Evolutionary conservation across 2,888 invertebrate genomes (phyloP), one percentile per base, ranked within the genome.

Genomic region (Glomeris marginata): DNA sequence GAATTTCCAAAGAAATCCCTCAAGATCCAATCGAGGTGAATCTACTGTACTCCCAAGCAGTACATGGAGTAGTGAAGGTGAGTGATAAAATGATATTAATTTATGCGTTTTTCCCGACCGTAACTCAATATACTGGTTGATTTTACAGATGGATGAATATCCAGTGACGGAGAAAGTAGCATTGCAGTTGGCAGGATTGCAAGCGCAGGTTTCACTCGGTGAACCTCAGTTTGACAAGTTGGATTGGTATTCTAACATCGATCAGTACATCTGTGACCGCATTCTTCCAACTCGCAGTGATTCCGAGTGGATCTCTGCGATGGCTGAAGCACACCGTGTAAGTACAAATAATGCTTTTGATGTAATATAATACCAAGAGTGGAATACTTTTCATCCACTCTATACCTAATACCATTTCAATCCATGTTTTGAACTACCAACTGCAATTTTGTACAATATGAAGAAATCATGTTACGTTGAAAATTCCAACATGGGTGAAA

Each of bases 1-100:
- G 84, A 59, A 83, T 84, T 55, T 84, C 84, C 0, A 75, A 87
- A 37, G 90, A 91, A 66, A 72, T 92, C 47, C 90, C 90, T 6
- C 90, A 90, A 69, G 94, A 94, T 71, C 91, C 92, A 0, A 85
- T 92, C 0, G 92, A 94, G 70, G 86, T 92, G 13, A 90, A 87
- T 60, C 76, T 94, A 64, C 71, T 94, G 3, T 94, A 91, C 67
- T 87, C 92, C 22, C 94, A 94, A 71, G 92, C 91, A 51, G 92
- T 94, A 8, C 84, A 92, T 62, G 84, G 84, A 64, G 90, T 94
- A 44, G 92, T 92, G 2, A 90, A 90, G 77, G 90, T 88, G 72
- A 55, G 57, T 28, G 15, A 21, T n/a, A 41, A 13, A 41, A 11
- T 52, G 15, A 20, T 16, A 48, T 54, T 16, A 36, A 20, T 33